These are phyloP conservation scores for Torymus aiolomorphi DNA, from an alignment of 2,888 invertebrate species.

Conservation along the genomic window DNA sequence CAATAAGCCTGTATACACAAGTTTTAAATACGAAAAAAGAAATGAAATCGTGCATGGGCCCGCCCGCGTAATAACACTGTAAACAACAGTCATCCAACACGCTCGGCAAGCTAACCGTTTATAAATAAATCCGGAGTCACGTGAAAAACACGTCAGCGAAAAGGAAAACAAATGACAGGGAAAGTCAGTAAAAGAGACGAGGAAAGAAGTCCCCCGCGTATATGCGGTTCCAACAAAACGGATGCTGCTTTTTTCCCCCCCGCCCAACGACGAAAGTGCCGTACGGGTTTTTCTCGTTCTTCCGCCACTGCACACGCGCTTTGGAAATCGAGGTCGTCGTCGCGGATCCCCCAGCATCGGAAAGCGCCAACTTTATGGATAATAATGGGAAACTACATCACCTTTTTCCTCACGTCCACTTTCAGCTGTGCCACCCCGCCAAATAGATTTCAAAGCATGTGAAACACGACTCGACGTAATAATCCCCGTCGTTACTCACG, in stretches of 20 bases:
- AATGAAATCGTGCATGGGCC: no score
- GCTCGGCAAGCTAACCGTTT: no score
- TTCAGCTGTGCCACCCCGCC: no score
- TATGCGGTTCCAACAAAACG: slow-evolving; percentile 7
- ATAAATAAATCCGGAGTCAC: no score
- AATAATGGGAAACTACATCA: slow-evolving; percentile 2
- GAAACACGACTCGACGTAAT: no score
- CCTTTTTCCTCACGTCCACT: no score
- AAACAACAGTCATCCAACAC: no score
- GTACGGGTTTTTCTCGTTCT: slow-evolving; percentile 35
- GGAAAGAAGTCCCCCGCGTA: neutral
- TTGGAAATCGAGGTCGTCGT: slow-evolving; percentile 35
- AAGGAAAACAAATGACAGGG: slow-evolving; percentile 12
- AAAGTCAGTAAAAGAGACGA: neutral
- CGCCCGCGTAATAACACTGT: no score
- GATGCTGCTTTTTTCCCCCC: slow-evolving; percentile 19
- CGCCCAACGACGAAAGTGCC: slow-evolving; percentile 20
- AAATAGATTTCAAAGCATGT: no score
- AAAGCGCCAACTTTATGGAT: slow-evolving; percentile 14
- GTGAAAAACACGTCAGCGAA: neutral
- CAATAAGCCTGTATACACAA: no score
- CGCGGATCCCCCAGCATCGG: neutral
- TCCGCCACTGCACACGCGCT: neutral
- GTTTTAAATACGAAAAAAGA: no score
- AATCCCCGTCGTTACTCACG: no score